These are phyloP conservation scores for Micromussa lordhowensis DNA, from an alignment of 92 coral and sea anemone genomes.

Conservation along the genomic window DNA sequence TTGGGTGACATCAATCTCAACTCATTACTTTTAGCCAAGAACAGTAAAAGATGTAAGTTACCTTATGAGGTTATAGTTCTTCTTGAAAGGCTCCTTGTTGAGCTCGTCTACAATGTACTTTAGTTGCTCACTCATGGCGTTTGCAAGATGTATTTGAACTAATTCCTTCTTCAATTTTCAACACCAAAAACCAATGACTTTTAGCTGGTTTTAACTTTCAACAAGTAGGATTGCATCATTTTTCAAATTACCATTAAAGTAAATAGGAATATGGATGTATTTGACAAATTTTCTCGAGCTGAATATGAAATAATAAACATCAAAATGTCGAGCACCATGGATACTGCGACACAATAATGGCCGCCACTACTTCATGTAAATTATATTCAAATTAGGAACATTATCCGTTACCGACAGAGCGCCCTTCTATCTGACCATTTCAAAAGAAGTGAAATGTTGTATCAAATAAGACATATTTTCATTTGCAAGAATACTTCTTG, in stretches of 20 bases:
- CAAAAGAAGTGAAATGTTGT: too few species aligned
- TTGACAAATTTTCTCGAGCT: background rate
- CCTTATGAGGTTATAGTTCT: constrained; percentile 98
- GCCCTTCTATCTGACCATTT: background rate
- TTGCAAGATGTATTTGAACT: constrained; percentile 9
- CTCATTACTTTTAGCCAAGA: background rate
- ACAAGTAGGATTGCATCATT: background rate
- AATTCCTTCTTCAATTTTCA: background rate
- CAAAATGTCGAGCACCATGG: constrained; percentile 30
- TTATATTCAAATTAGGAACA: background rate
- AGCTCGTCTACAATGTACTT: constrained; percentile 95
- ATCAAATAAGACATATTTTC: background rate
- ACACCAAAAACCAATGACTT: background rate
- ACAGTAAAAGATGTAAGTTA: constrained; percentile 5
- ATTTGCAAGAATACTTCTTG: background rate
- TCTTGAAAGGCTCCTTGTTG: constrained; percentile 95
- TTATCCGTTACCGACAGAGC: background rate
- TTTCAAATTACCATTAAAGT: background rate
- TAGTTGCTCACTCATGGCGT: constrained; percentile 94
- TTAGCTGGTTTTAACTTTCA: background rate
- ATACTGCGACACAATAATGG: constrained; percentile 27
- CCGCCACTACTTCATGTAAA: constrained; percentile 19
- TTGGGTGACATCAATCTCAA: background rate
- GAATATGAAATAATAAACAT: constrained; percentile 19
- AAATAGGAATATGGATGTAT: background rate